These are phyloP conservation scores for Drosophila nigromelanica DNA, from an alignment of 1,140 invertebrate species.

Conservation along the genomic window DNA sequence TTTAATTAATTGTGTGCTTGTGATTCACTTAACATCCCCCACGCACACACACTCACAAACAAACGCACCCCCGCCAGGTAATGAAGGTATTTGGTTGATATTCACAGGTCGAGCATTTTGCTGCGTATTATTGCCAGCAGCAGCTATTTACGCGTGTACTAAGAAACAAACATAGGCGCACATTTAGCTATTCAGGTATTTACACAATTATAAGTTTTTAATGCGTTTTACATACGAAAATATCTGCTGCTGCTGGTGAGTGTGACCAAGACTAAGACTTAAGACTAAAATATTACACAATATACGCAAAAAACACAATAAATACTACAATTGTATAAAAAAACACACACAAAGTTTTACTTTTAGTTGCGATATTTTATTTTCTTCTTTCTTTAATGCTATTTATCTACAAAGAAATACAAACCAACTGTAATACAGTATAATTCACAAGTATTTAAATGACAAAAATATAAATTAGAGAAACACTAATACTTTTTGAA, in stretches of 20 bases:
- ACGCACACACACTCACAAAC: conserved; percentile 25
- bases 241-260: conserved; percentile 45
- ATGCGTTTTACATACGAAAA: conserved; percentile 69
- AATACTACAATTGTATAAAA: neutral
- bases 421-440: neutral
- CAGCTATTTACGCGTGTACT: conserved; percentile 12
- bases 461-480: neutral
- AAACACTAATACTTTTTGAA: neutral
- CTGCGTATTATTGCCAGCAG: conserved; percentile 24
- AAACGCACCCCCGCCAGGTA: conserved; percentile 66
- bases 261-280: conserved; percentile 28
- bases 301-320: neutral
- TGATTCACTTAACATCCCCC: conserved; percentile 78
- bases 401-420: neutral
- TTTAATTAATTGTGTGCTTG: conserved; percentile 52
- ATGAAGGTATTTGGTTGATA: conserved; percentile 40
- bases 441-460: neutral
- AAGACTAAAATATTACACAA: conserved; percentile 15
- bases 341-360: no score
- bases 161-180: conserved; percentile 29
- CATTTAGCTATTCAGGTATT: conserved; percentile 25
- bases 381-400: neutral
- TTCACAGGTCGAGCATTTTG: conserved; percentile 65
- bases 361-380: neutral
- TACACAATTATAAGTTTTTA: conserved; percentile 53